Evolutionary conservation across 2,888 invertebrate species (phyloP).

Genomic region (Dioctria rufipes): DNA sequence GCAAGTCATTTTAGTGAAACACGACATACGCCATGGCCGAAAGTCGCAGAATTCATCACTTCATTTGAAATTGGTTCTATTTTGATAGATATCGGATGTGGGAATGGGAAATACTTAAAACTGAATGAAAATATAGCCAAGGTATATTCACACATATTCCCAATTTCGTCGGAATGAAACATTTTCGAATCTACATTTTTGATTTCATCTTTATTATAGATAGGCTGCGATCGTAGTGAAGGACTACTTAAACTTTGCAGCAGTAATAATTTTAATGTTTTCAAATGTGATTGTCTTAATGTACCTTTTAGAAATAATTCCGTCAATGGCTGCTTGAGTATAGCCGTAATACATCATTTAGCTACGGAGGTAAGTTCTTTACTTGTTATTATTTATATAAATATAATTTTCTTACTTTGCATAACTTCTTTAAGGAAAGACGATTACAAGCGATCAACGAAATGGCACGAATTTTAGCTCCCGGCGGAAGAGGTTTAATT

Average conservation of each 20-base stretch:
- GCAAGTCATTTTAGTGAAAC: conserved; percentile 96
- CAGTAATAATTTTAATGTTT: conserved; percentile 77
- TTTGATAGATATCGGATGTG: conserved; percentile 94
- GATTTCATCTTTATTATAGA: conserved; percentile 69
- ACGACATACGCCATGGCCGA: conserved; percentile 95
- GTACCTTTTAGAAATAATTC: conserved; percentile 79
- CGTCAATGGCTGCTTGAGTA: conserved; percentile 90
- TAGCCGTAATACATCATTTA: conserved; percentile 97
- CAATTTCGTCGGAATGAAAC: not conserved
- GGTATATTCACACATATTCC: conserved; percentile 69
- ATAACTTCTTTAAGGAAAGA: conserved; percentile 74
- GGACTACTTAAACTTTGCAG: conserved; percentile 79
- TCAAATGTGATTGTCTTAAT: conserved; percentile 83
- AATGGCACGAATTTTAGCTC: conserved; percentile 81
- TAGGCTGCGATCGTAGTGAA: conserved; percentile 87
- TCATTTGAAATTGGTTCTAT: conserved; percentile 79
- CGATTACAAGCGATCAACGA: conserved; percentile 83
- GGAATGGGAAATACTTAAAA: conserved; percentile 97
- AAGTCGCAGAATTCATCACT: conserved; percentile 85
- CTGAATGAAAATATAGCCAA: conserved; percentile 75
- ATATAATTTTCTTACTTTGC: not conserved
- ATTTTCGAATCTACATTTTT: conserved; percentile 24
- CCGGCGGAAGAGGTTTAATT: conserved; percentile 84
- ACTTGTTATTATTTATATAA: too few species aligned
- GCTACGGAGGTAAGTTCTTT: conserved; percentile 77